Percentiles rank a stretch among this genome's conserved stretches.
These are phyloP conservation scores for Pristionchus fissidentatus DNA, from an alignment of 2,888 invertebrate species.

Conservation along the genomic window DNA sequence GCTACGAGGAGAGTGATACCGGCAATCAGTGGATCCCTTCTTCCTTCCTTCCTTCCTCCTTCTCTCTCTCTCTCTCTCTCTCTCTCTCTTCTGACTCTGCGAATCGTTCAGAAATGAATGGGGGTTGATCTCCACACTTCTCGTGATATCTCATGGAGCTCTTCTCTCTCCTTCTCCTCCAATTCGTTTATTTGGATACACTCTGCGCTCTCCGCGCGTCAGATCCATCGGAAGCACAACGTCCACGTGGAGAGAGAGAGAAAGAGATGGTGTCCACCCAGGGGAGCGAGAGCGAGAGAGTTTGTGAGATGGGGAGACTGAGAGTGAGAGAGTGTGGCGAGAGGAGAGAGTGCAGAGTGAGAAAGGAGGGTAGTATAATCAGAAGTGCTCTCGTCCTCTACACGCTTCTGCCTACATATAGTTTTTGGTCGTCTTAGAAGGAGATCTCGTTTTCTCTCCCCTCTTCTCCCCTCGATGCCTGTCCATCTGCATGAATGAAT, in stretches of 20 bases:
- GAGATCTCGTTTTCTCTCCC: slow-evolving; percentile 1
- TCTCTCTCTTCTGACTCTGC: too few relatives aligned
- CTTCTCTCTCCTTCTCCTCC: not conserved
- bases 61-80: too few relatives aligned
- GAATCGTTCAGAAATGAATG: slow-evolving; percentile 24
- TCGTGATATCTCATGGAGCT: not conserved
- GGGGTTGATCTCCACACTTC: not conserved
- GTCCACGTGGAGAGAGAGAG: slow-evolving; percentile 32
- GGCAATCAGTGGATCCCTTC: too few relatives aligned
- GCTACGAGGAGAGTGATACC: not conserved
- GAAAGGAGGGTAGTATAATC: slow-evolving; percentile 9
- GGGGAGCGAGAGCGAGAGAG: not conserved
- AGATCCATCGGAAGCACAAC: not conserved
- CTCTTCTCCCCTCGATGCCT: not conserved
- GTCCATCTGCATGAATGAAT: slow-evolving; percentile 18
- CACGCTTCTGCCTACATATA: not conserved
- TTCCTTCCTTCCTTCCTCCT: too few relatives aligned
- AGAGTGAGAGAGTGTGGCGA: not conserved
- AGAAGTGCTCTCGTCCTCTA: not conserved
- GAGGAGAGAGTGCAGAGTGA: not conserved
- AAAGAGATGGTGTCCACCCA: not conserved
- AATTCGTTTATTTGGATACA: slow-evolving; percentile 19
- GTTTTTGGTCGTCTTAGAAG: too few relatives aligned
- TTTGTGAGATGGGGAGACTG: too few relatives aligned
- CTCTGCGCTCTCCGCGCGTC: slow-evolving; percentile 30